phyloP scores from a whole-genome alignment of 2,797 vertebrate species.

The Poeciliopsis turneri region DNA sequence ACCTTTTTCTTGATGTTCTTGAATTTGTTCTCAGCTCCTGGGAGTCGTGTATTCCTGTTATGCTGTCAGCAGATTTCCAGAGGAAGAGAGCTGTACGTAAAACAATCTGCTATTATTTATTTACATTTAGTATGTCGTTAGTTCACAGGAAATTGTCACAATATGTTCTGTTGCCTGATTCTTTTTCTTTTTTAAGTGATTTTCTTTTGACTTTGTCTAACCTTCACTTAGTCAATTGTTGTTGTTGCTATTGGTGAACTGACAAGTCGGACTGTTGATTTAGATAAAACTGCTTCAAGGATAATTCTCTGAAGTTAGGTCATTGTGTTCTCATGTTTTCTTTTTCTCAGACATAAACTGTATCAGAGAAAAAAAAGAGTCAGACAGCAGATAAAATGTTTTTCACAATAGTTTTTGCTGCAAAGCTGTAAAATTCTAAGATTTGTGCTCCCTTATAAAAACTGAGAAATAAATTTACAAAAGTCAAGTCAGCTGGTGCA shows the following conservation, averaged over 20 bases:
- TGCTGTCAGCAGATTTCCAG: slow-evolving; percentile 83
- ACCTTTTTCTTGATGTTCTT: not conserved
- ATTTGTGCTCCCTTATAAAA: not conserved
- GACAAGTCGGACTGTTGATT: not conserved
- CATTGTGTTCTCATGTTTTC: not conserved
- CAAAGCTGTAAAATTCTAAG: not conserved
- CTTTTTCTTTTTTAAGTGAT: not conserved
- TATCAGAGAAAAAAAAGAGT: not conserved
- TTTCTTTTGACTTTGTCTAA: not conserved
- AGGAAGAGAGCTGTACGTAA: slow-evolving; percentile 91
- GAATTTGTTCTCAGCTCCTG: slow-evolving; percentile 74
- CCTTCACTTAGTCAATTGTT: not conserved
- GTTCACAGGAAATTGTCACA: not conserved
- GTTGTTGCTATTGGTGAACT: not conserved
- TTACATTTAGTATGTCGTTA: not conserved
- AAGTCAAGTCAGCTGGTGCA: not conserved
- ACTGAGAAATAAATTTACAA: not conserved
- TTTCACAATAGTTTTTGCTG: not conserved
- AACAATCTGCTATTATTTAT: slow-evolving; percentile 1
- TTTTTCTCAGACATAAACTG: not conserved
- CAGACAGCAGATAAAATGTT: not conserved
- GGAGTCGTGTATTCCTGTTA: slow-evolving; percentile 88
- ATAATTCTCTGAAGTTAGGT: not conserved
- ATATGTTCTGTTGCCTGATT: not conserved
- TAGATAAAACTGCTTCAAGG: not conserved